A percentile compares a stretch with the other conserved stretches of the same genome.
phyloP scores from a whole-genome alignment of 2,113 vertebrate species.

The Ctenomys sociabilis region DNA sequence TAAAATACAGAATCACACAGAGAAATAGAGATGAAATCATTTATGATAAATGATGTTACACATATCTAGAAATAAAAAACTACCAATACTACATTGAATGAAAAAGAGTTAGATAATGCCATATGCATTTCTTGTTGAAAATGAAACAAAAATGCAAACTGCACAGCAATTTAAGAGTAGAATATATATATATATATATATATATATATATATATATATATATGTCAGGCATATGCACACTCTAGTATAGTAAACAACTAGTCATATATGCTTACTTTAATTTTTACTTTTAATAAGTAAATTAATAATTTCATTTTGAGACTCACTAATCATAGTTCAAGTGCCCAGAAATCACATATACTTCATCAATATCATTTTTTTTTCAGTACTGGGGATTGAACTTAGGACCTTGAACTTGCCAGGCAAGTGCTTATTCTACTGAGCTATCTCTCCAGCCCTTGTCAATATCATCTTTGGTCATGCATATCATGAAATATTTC shows the following conservation, averaged over 20 bases:
- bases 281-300: conserved; percentile 8
- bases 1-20: neutral
- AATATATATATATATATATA: neutral
- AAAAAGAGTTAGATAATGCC: neutral
- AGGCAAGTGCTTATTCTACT: too few species aligned
- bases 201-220: too few species aligned
- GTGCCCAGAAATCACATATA: neutral
- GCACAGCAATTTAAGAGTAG: neutral
- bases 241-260: neutral
- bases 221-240: neutral
- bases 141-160: neutral
- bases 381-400: too few species aligned
- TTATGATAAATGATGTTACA: neutral
- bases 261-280: neutral
- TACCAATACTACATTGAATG: neutral
- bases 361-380: neutral
- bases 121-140: neutral
- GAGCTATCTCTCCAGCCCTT: neutral
- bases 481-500: neutral
- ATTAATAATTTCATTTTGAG: neutral
- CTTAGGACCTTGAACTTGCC: too few species aligned
- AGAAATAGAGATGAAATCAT: neutral
- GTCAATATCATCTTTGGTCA: neutral
- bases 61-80: neutral
- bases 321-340: neutral